A percentile compares a stretch with the other conserved stretches of the same genome.
These are phyloP conservation scores for Thelaira solivaga DNA, from an alignment of 2,888 invertebrate genomes.

Conservation along the genomic window DNA sequence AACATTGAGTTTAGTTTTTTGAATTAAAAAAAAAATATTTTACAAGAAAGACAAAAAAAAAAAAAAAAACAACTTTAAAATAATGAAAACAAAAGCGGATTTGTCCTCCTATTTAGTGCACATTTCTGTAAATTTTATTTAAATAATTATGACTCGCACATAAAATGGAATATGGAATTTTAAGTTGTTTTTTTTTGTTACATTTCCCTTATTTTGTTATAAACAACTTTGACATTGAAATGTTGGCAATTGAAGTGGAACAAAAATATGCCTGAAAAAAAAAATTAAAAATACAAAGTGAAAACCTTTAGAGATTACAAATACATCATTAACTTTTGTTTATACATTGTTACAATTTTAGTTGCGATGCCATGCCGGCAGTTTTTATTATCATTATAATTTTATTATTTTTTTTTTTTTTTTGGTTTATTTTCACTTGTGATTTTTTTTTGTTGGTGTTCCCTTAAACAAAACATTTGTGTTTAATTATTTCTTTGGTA, in stretches of 20 bases:
- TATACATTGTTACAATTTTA: neutral
- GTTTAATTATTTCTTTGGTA: neutral
- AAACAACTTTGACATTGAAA: constrained; percentile 17
- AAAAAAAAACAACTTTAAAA: no score
- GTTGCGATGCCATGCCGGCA: neutral
- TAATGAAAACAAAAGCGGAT: no score
- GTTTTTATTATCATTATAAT: no score
- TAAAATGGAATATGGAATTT: no score
- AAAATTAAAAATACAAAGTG: neutral
- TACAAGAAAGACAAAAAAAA: no score
- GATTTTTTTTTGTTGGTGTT: neutral
- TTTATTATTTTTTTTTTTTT: neutral
- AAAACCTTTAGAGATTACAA: neutral
- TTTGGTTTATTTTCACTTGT: neutral
- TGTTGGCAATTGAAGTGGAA: constrained; percentile 22
- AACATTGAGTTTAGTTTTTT: no score
- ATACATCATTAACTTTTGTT: neutral
- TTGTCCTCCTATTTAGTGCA: neutral
- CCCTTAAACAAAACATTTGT: constrained; percentile 9
- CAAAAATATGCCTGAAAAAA: constrained; percentile 1
- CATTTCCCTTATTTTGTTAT: neutral
- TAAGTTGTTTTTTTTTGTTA: neutral
- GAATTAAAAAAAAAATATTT: no score
- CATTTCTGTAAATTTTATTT: neutral
- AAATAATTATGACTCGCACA: no score